Percentiles rank a stretch among this genome's conserved stretches.
Evolutionary conservation across 2,113 vertebrate species (phyloP).

Genomic region (Daboia siamensis): DNA sequence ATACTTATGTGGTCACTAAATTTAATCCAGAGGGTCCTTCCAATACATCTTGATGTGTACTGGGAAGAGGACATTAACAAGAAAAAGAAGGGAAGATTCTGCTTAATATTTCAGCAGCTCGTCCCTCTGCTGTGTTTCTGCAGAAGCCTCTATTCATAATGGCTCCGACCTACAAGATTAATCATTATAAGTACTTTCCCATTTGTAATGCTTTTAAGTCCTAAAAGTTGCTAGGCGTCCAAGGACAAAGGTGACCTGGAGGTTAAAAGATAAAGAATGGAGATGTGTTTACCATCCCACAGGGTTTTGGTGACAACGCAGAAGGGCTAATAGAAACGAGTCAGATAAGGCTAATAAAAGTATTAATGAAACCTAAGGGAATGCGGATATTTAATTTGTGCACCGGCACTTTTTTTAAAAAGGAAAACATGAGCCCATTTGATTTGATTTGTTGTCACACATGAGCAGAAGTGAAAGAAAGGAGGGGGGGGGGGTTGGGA

Average conservation of each 20-base stretch:
- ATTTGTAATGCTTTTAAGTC: conserved; percentile 20
- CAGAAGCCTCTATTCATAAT: background rate
- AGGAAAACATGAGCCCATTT: background rate
- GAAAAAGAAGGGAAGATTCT: background rate
- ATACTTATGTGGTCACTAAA: background rate
- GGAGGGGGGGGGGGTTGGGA: background rate
- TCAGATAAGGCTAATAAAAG: conserved; percentile 61
- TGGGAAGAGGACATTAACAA: background rate
- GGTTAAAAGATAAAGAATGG: conserved; percentile 65
- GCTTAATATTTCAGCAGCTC: background rate
- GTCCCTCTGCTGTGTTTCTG: background rate
- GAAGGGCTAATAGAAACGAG: conserved; percentile 28
- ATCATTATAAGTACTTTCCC: conserved; percentile 40
- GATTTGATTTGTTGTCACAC: conserved; percentile 20
- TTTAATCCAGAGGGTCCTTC: background rate
- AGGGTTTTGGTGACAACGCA: conserved; percentile 47
- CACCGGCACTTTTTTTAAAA: conserved; percentile 16
- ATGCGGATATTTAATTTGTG: conserved; percentile 38
- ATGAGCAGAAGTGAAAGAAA: conserved; percentile 13
- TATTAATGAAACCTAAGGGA: conserved; percentile 33
- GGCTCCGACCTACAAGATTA: conserved; percentile 1
- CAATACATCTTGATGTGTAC: background rate
- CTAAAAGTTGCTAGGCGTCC: conserved; percentile 62
- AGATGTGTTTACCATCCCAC: conserved; percentile 64
- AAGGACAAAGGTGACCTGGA: conserved; percentile 59